These are phyloP conservation scores for Ibidorhyncha struthersii DNA, from an alignment of 2,113 vertebrate genomes.

Conservation along the genomic window DNA sequence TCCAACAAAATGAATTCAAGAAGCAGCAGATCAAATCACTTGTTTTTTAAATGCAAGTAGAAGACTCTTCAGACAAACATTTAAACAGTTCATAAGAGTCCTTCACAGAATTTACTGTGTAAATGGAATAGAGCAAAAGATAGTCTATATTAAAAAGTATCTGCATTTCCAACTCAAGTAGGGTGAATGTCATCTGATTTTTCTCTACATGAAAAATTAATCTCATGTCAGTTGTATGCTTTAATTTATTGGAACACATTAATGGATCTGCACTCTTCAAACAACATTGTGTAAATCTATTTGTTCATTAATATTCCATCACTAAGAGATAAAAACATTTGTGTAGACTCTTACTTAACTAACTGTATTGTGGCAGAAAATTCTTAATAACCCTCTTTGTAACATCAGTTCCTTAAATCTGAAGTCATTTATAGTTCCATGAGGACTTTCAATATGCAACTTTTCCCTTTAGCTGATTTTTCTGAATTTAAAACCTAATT, in stretches of 20 bases:
- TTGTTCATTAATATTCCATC: constrained; percentile 47
- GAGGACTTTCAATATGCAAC: background rate
- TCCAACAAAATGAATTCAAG: background rate
- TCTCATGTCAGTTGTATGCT: background rate
- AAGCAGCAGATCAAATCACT: background rate
- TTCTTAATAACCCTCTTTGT: background rate
- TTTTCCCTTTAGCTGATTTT: background rate
- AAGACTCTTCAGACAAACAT: background rate
- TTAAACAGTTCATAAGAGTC: background rate
- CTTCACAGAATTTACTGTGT: background rate
- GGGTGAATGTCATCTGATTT: background rate
- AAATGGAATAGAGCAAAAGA: background rate
- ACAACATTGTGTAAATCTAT: background rate
- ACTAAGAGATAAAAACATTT: constrained; percentile 2
- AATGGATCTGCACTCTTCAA: constrained; percentile 15
- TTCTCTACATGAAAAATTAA: constrained; percentile 35
- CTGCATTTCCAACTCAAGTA: background rate
- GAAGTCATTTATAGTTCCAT: background rate
- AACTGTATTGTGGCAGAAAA: background rate
- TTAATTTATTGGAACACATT: constrained; percentile 18
- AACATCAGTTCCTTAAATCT: background rate
- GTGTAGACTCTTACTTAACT: background rate
- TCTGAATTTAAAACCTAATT: background rate
- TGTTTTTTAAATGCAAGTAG: background rate
- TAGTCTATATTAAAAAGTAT: constrained; percentile 14